These are phyloP conservation scores for Andrena marginata DNA, from an alignment of 2,888 invertebrate genomes.

Conservation along the genomic window DNA sequence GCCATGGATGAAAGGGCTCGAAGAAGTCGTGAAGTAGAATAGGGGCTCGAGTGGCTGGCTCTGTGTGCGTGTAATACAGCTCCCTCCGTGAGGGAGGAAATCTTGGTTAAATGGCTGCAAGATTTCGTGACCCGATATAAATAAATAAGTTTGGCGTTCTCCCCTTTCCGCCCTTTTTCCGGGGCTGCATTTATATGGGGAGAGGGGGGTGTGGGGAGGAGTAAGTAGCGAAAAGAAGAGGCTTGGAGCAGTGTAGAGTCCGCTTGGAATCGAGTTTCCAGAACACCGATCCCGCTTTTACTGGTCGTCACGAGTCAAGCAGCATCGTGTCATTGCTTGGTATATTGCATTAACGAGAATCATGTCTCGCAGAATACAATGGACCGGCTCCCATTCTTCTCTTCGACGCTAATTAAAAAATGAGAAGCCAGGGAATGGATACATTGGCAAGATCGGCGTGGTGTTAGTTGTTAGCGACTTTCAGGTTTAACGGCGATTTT, in stretches of 20 bases:
- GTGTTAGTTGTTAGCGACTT: background rate
- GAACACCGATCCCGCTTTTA: slow-evolving; percentile 53
- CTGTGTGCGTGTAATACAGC: slow-evolving; percentile 6
- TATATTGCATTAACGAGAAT: slow-evolving; percentile 45
- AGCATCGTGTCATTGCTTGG: slow-evolving; percentile 20
- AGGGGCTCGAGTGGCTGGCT: slow-evolving; percentile 24
- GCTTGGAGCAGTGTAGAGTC: slow-evolving; percentile 41
- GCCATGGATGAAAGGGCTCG: slow-evolving; percentile 28
- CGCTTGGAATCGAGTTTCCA: slow-evolving; percentile 56
- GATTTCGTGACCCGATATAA: slow-evolving; percentile 74
- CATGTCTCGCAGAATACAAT: slow-evolving; percentile 25
- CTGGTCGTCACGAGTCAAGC: slow-evolving; percentile 47
- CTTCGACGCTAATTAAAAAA: slow-evolving; percentile 38
- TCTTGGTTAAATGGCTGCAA: slow-evolving; percentile 64
- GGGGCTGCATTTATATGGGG: slow-evolving; percentile 43
- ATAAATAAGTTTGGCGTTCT: slow-evolving; percentile 71
- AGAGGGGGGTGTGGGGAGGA: background rate
- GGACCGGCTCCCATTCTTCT: background rate
- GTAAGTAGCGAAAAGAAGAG: slow-evolving; percentile 17
- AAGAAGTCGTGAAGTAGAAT: slow-evolving; percentile 44
- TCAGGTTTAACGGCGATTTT: background rate
- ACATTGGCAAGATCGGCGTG: background rate
- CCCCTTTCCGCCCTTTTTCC: slow-evolving; percentile 24
- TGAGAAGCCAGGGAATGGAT: background rate
- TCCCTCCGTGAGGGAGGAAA: slow-evolving; percentile 35